These are phyloP conservation scores for Ostrea denselamellosa DNA, from an alignment of 1,140 invertebrate species.

Conservation along the genomic window DNA sequence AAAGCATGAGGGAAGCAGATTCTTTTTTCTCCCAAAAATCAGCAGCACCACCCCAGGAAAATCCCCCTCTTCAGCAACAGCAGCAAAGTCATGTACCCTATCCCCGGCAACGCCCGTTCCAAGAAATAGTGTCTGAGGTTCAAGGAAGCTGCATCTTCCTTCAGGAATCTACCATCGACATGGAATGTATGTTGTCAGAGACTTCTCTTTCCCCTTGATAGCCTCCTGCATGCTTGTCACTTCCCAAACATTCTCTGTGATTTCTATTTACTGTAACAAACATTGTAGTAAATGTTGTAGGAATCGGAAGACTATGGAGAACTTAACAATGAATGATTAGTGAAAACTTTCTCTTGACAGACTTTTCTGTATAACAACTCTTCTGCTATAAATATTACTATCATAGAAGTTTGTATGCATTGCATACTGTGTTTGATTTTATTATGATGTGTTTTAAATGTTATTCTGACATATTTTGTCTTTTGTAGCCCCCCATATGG, in stretches of 20 bases:
- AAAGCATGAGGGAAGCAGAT: constrained; percentile 57
- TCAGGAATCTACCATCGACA: constrained; percentile 78
- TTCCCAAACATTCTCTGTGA: background rate
- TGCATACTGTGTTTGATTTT: too few species aligned
- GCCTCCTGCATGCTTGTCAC: background rate
- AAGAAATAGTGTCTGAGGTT: constrained; percentile 76
- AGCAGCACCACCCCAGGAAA: constrained; percentile 43
- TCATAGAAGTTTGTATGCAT: too few species aligned
- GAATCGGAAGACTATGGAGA: background rate
- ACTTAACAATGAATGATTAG: background rate
- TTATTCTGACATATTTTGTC: background rate
- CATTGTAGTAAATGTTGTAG: background rate
- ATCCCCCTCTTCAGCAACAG: constrained; percentile 41
- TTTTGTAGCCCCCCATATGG: constrained; percentile 76
- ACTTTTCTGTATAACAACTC: too few species aligned
- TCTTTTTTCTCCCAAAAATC: constrained; percentile 60
- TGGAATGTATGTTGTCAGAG: constrained; percentile 65
- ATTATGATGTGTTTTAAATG: too few species aligned
- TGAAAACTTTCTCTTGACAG: too few species aligned
- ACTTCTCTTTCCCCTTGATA: background rate
- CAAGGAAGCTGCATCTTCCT: constrained; percentile 79
- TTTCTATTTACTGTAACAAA: background rate
- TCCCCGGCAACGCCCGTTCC: constrained; percentile 66
- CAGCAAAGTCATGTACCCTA: constrained; percentile 39
- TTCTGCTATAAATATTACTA: too few species aligned